These are phyloP conservation scores for Phylloscopus collybita DNA, from an alignment of 2,797 vertebrate species.

Conservation along the genomic window DNA sequence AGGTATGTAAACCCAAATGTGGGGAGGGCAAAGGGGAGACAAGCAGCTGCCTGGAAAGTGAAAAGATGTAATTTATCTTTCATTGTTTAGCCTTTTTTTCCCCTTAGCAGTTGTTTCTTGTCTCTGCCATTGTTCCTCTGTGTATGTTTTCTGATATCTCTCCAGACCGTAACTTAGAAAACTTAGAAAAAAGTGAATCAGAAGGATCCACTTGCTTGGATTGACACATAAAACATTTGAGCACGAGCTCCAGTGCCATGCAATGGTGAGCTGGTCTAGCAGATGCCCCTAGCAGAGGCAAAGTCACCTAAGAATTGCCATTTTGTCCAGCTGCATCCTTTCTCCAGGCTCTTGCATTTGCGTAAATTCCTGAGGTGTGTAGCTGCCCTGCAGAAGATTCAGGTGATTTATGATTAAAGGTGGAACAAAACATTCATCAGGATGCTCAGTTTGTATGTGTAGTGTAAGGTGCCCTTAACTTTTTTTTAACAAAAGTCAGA, in stretches of 20 bases:
- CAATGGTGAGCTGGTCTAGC: not conserved
- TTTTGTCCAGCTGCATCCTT: not conserved
- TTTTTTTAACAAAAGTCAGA: not conserved
- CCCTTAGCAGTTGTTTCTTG: not conserved
- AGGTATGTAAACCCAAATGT: conserved; percentile 73
- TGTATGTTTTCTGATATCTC: not conserved
- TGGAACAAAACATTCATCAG: not conserved
- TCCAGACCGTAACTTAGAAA: not conserved
- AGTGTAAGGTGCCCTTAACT: not conserved
- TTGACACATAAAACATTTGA: not conserved
- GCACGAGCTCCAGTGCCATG: rapidly evolving
- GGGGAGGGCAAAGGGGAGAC: not conserved
- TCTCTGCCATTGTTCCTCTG: not conserved
- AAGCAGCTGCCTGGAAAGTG: not conserved
- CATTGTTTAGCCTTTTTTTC: not conserved
- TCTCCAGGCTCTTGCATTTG: not conserved
- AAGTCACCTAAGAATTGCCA: not conserved
- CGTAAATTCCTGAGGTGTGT: not conserved
- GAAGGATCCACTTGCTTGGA: rapidly evolving
- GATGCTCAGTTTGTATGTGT: not conserved
- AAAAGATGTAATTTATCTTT: not conserved
- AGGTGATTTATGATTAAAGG: not conserved
- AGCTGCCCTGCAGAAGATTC: not conserved
- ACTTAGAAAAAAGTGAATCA: not conserved
- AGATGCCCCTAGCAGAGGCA: not conserved